Base-by-base conservation (phyloP, 2,888 invertebrate species). In the Gonocerus acuteangulatus region DNA sequence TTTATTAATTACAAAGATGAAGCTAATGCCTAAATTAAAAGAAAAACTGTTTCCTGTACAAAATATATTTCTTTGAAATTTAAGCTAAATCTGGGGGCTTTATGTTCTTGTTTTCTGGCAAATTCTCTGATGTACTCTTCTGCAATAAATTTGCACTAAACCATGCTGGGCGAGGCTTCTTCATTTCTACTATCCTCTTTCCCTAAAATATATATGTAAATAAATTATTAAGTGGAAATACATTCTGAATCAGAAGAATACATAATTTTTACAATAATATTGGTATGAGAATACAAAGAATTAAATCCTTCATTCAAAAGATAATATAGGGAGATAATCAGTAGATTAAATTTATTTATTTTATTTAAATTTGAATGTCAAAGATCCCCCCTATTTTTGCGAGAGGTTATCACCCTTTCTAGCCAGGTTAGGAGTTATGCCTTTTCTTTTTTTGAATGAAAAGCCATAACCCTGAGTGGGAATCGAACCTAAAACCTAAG, bases 91-190 rank as follows among this genome's bases (percentile, higher is more conserved):
- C 57, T 22, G 45, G 16, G 36, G 69, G 70, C 63, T 69, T 68
- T 18, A 87, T 85, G 66, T 80, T 85, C n/a, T 82, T 81, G 34
- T 79, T 77, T 18, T 65, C 65, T 0, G 86, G 7, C 4, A 15
- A 81, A 42, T 83, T 79, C 66, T 83, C 80, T 69, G 87, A 83
- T 16, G 89, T 88, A 1, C 86, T 81, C 71, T 85, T 84, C 71
- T 92, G 85, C 18, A 92, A 74, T 52, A 95, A 78, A 75, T 92
- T 91, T 70, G 84, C 84, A 67, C 87, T 84, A 71, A 94, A 95
- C 93, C 94, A 95, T 42, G 82, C 75, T 2, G 95, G 95, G 65
- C 94, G 79, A 61, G 85, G 81, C 72, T 89, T 92, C 48, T 86
- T 79, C 80, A 93, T 82, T 77, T 95, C 93, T 15, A 95, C 82